Percentiles rank a stretch among this genome's conserved stretches.
phyloP scores from a whole-genome alignment of 2,888 invertebrate species.

The Achlya flavicornis region DNA sequence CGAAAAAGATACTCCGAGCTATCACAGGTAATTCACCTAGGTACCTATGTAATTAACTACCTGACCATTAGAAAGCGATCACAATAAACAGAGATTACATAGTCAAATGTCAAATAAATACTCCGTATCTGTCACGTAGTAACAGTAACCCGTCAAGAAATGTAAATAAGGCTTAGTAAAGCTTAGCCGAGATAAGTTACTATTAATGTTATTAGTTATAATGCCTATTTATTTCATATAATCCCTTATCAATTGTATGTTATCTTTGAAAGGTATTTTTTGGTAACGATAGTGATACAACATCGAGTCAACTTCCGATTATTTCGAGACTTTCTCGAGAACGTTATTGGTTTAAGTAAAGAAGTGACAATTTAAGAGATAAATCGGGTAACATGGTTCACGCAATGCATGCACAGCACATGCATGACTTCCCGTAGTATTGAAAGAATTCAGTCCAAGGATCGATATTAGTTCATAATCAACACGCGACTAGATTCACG shows the following conservation, averaged over 20 bases:
- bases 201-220: slow-evolving; percentile 26
- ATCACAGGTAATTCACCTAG: no score
- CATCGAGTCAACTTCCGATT: neutral
- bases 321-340: neutral
- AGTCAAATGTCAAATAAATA: slow-evolving; percentile 29
- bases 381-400: neutral
- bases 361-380: no score
- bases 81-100: slow-evolving; percentile 33
- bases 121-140: slow-evolving; percentile 23
- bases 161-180: slow-evolving; percentile 32
- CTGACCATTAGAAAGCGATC: slow-evolving; percentile 6
- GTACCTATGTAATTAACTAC: neutral
- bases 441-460: neutral
- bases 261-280: slow-evolving; percentile 16
- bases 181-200: slow-evolving; percentile 29
- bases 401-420: no score
- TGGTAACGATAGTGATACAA: neutral
- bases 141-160: slow-evolving; percentile 27
- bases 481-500: neutral
- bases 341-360: no score
- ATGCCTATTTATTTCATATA: slow-evolving; percentile 26
- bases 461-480: neutral
- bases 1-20: no score
- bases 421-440: neutral
- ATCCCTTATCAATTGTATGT: slow-evolving; percentile 28